Conservation (phyloP, 2,888 invertebrate species). For the Galeopsomyia nigrocyanea region DNA sequence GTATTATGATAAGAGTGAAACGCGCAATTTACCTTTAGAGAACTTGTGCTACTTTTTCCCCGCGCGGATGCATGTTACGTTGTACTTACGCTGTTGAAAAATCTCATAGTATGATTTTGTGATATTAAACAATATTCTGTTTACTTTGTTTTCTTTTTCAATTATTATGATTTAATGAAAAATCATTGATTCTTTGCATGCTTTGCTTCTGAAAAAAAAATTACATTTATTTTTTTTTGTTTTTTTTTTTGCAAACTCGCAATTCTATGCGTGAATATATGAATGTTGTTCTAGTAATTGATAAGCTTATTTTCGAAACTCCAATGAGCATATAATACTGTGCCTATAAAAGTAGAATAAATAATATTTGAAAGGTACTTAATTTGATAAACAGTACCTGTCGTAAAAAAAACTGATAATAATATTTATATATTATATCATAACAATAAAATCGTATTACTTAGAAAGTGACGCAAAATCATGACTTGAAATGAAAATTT, state of each 20-base stretch:
- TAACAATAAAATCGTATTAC: constrained; percentile 13
- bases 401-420: constrained; percentile 10
- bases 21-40: constrained; percentile 17
- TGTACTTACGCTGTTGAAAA: constrained; percentile 10
- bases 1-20: constrained; percentile 25
- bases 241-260: constrained; percentile 12
- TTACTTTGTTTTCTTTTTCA: constrained; percentile 49
- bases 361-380: constrained; percentile 3
- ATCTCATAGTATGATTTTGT: constrained; percentile 57
- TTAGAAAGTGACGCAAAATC: neutral
- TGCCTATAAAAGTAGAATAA: constrained; percentile 19
- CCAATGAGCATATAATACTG: constrained; percentile 10
- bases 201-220: neutral
- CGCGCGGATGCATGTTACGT: constrained; percentile 12
- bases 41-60: constrained; percentile 18
- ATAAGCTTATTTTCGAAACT: constrained; percentile 9
- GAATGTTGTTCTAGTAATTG: constrained; percentile 21
- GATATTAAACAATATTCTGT: constrained; percentile 61
- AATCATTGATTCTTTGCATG: neutral
- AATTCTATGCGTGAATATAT: constrained; percentile 8
- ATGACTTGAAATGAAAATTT: neutral
- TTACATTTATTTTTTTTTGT: constrained; percentile 14
- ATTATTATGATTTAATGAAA: constrained; percentile 5
- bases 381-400: constrained; percentile 24
- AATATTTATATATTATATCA: constrained; percentile 18